These are phyloP conservation scores for Lepisosteus oculatus DNA, from an alignment of 2,113 vertebrate genomes.

Conservation along the genomic window DNA sequence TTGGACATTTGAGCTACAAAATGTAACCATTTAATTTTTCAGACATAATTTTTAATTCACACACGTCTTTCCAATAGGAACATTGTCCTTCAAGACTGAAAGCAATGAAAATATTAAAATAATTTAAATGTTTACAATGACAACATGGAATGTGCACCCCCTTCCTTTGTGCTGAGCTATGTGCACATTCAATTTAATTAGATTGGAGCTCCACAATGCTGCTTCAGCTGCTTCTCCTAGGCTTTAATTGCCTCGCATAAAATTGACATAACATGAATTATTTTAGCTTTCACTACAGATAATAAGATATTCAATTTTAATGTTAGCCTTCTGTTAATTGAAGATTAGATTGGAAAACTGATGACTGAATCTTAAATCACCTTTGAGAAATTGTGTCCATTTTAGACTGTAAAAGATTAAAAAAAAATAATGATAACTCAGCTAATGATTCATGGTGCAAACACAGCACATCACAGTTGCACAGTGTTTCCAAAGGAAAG, in stretches of 20 bases:
- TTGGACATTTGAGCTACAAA: too few species aligned
- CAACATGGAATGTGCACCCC: neutral
- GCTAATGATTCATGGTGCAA: neutral
- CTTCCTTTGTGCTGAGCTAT: neutral
- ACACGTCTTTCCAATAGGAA: too few species aligned
- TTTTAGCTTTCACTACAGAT: conserved; percentile 42
- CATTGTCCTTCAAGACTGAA: too few species aligned
- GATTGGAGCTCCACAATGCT: conserved; percentile 32
- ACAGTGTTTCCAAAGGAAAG: too few species aligned
- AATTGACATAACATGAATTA: conserved; percentile 57
- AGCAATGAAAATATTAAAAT: neutral
- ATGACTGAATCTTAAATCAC: conserved; percentile 41
- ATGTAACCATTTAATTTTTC: too few species aligned
- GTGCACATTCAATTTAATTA: conserved; percentile 37
- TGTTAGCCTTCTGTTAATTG: conserved; percentile 41
- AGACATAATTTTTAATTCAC: too few species aligned
- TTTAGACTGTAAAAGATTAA: conserved; percentile 38
- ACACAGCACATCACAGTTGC: neutral
- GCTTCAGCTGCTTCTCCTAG: conserved; percentile 43
- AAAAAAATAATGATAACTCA: conserved; percentile 27
- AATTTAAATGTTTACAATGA: conserved; percentile 3
- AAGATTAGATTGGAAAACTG: conserved; percentile 53
- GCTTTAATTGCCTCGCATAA: conserved; percentile 53
- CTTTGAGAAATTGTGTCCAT: conserved; percentile 40
- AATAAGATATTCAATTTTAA: conserved; percentile 38